Conservation (phyloP, 2,113 vertebrate genomes). For the Barbus barbus region DNA sequence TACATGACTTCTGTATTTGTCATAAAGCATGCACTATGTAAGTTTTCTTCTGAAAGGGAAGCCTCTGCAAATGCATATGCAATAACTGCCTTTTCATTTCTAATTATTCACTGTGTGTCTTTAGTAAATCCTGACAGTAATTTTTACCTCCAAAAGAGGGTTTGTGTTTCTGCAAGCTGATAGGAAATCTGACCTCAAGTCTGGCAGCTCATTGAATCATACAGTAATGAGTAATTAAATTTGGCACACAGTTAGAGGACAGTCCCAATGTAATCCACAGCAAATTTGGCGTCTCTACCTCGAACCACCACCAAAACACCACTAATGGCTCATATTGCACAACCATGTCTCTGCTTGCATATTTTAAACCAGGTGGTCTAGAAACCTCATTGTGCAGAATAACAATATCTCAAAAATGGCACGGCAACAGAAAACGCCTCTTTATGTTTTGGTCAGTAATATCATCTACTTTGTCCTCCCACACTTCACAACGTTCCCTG, state of each 20-base stretch:
- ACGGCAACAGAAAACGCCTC: background rate
- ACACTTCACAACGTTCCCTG: background rate
- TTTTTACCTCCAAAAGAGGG: no score
- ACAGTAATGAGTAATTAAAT: background rate
- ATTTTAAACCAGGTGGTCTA: background rate
- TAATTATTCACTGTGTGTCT: no score
- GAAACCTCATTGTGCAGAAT: background rate
- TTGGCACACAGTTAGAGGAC: background rate
- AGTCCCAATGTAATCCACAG: background rate
- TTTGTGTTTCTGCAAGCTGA: no score
- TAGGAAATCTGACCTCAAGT: background rate
- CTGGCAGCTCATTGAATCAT: background rate
- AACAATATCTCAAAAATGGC: background rate
- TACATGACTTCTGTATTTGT: no score
- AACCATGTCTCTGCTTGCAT: background rate
- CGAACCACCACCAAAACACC: no score
- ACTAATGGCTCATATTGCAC: no score
- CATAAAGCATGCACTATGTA: no score
- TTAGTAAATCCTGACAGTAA: no score
- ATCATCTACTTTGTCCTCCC: background rate
- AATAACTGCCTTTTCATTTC: no score
- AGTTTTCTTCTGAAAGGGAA: no score
- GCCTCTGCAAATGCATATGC: no score
- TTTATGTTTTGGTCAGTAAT: constrained; percentile 4
- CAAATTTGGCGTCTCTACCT: no score